These are phyloP conservation scores for Notocelia uddmanniana DNA, from an alignment of 2,888 invertebrate species.

Conservation along the genomic window DNA sequence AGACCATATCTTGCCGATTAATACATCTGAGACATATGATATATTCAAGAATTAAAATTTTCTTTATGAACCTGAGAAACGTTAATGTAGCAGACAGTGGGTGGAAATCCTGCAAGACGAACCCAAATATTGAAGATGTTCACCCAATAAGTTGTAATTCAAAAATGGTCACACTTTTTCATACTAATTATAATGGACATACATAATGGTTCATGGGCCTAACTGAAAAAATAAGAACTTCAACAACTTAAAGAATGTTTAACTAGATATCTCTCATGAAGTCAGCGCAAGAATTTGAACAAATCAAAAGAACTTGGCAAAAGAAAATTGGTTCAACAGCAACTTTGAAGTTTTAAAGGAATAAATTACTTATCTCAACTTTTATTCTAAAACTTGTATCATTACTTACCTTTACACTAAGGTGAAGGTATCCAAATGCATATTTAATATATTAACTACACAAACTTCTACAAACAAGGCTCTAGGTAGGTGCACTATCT, in stretches of 20 bases:
- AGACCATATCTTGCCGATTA: not conserved
- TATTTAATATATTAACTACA: constrained; percentile 12
- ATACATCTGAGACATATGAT: not conserved
- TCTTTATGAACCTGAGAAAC: not conserved
- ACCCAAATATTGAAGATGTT: not conserved
- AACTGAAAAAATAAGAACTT: not conserved
- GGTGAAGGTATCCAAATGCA: constrained; percentile 18
- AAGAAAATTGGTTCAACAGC: constrained; percentile 23
- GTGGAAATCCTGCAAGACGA: not conserved
- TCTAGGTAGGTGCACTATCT: constrained; percentile 18
- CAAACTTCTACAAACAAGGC: constrained; percentile 21
- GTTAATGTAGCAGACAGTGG: not conserved
- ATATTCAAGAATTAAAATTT: not conserved
- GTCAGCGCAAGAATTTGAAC: not conserved
- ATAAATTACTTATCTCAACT: constrained; percentile 33
- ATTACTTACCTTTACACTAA: constrained; percentile 28
- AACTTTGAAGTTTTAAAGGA: constrained; percentile 35
- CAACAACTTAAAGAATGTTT: not conserved
- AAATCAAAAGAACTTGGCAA: constrained; percentile 6
- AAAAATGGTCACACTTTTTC: not conserved
- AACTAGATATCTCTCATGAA: not conserved
- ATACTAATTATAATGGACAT: no score
- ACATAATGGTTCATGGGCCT: not conserved
- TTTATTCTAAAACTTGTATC: constrained; percentile 18
- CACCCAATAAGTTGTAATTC: not conserved